Evolutionary conservation across 2,888 invertebrate genomes (phyloP), one percentile per base, ranked within the genome.

Genomic region (Bedellia somnulentella): DNA sequence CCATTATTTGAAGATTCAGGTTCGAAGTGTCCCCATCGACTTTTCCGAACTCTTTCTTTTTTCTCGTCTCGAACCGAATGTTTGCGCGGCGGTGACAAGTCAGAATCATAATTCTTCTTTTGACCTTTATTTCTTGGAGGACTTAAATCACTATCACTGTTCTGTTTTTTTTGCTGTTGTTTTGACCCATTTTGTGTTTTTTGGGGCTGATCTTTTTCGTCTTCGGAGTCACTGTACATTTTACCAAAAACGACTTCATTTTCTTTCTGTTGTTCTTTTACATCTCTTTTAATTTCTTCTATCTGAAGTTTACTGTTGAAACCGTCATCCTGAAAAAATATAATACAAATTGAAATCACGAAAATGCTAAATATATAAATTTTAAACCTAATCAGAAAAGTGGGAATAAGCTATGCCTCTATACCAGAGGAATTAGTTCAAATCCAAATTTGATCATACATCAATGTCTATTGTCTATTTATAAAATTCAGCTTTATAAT

Each of bases 161-260:
- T 10, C 13, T 4, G n/a, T 29, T 16, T 12, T 12, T 16, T 11
- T 14, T 24, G 12, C 16, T 25, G 24, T 34, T 27, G 26, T 4
- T 29, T 18, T 24, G 33, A 16, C 3, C 30, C 25, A n/a, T 32
- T 35, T 27, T 39, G 31, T 30, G n/a, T 41, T 50, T 25, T 42
- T 42, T 3, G 46, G 48, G 9, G 47, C 46, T 13, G 54, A 54
- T 13, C 18, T 6, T 52, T 42, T 6, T 75, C 73, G 41, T 73
- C 71, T 42, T 75, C 73, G 0, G 71, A 66, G 31, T 75, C 73
- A 37, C 73, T 75, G 46, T 67, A 75, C 73, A 75, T 73, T 59
- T 75, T 73, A 0, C 73, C 73, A 36, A 71, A 75, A 9, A 68
- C 48, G 2, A 70, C 26, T 47, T 67, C 66, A 47, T 70, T 73